Conservation (phyloP, 2,113 vertebrate species). For the Gobiocypris rarus region DNA sequence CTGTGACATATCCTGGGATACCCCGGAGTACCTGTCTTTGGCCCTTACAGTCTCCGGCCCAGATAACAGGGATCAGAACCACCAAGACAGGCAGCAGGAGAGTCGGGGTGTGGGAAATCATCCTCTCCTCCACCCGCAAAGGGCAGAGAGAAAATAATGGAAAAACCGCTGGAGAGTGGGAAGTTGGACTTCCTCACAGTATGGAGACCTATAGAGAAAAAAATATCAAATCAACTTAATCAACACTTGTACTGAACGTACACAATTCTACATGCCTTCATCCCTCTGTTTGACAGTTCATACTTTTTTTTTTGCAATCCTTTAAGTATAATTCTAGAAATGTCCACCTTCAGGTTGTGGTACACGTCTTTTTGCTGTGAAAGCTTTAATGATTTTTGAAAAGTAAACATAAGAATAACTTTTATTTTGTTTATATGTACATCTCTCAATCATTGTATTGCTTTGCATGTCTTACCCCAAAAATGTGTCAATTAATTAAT, state of each 20-base stretch:
- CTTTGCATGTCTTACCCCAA: background rate
- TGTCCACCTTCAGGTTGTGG: too few relatives aligned
- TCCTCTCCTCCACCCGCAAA: slow-evolving; percentile 67
- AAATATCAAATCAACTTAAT: background rate
- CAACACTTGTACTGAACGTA: background rate
- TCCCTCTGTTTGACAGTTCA: too few relatives aligned
- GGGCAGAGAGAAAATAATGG: background rate
- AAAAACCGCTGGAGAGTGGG: background rate
- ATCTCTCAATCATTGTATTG: background rate
- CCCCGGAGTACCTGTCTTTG: slow-evolving; percentile 85
- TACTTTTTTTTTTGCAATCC: too few relatives aligned
- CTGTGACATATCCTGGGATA: slow-evolving; percentile 84
- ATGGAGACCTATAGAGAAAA: slow-evolving; percentile 22
- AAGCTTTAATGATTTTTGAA: too few relatives aligned
- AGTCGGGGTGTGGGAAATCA: slow-evolving; percentile 68
- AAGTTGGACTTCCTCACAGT: slow-evolving; percentile 38
- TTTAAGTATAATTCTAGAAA: too few relatives aligned
- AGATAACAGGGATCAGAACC: slow-evolving; percentile 53
- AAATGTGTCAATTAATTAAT: background rate
- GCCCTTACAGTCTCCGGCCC: slow-evolving; percentile 87
- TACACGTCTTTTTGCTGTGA: too few relatives aligned
- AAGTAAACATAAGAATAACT: too few relatives aligned
- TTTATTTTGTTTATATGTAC: background rate
- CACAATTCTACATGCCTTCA: background rate
- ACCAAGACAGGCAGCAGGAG: slow-evolving; percentile 68